Evolutionary conservation across 2,888 invertebrate species (phyloP), one percentile per base, ranked within the genome.

Genomic region (Drosophila pegasa): DNA sequence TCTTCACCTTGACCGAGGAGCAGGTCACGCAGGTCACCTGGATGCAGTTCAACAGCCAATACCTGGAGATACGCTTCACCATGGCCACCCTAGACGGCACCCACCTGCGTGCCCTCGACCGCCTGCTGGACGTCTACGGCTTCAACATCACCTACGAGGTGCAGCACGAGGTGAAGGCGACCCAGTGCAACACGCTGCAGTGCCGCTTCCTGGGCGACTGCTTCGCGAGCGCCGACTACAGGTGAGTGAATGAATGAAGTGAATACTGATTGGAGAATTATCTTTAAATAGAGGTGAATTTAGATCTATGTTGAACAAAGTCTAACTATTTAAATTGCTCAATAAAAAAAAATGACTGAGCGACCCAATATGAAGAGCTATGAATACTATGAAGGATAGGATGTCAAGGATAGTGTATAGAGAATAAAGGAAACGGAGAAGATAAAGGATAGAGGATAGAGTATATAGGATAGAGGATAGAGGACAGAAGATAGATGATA

Each of bases 111-210:
- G 97, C 97, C 0, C 93, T 97, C 72, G 95, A 96, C 89, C 95
- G 95, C 59, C 94, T 98, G 31, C 93, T 98, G 68, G 95, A 97
- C 71, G 97, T 97, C 40, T 97, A 96, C 90, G 98, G 98, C 14
- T 98, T 98, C 93, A 98, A 98, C 93, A 95, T 98, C 84, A 98
- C 98, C 27, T 98, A 98, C 91, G 97, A 97, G 90, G 95, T 97
- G 78, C 94, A 93, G 56, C 70, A 80, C 9, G 92, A 93, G n/a
- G 93, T 94, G 22, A 93, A 94, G 78, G 83, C 91, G 1, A 93
- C 94, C 48, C 94, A 95, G 22, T 98, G 98, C 91, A 96, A 96
- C 69, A 95, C 96, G 62, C 94, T 95, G 76, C 95, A 95, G 81
- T 98, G 98, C 90, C 95, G 97, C 0, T 96, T 96, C 77, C 94